Evolutionary conservation across 2,797 vertebrate species (phyloP), one percentile per base, ranked within the genome.

Genomic region (Valencia hispanica): DNA sequence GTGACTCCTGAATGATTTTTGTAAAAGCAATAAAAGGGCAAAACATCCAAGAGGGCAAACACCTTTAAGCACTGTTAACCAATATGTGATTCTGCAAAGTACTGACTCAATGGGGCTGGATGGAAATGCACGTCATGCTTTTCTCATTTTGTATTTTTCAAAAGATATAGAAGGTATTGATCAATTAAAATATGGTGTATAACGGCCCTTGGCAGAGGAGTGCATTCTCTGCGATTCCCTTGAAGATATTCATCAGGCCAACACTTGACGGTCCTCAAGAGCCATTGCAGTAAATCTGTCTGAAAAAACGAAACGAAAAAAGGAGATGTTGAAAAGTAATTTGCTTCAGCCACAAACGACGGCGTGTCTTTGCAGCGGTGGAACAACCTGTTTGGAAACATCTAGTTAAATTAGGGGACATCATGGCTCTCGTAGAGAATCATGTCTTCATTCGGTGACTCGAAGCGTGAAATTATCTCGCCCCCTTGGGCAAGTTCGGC

Each of bases 391-490:
- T 32, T 79, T 80, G 65, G 32, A 61, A 79, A 83, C 65, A 36
- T 86, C 85, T 80, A 75, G 70, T 86, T 80, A 74, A 82, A 85
- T 87, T 80, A 86, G 72, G 75, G 66, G 75, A 84, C 78, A 85
- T 81, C 66, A 50, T 47, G 77, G 83, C 82, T 70, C 82, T 86
- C 10, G 17, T 20, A 69, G 78, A 86, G 77, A 82, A 77, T 75
- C 70, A 79, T 11, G 32, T 76, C 77, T 86, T 84, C 81, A 82
- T 86, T 90, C 79, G 50, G 79, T 69, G 45, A 76, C 81, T 72
- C 72, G 79, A 81, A 90, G 88, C 81, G 51, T 89, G 88, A 90
- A 90, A 89, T 90, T 74, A 90, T 89, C 82, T 87, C 27, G 5
- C 80, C 78, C 75, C 68, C 57, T 22, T 61, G 72, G 68, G 73